Percentiles rank a stretch among this genome's conserved stretches.
phyloP scores from a whole-genome alignment of 1,140 invertebrate genomes.

The Triops cancriformis region DNA sequence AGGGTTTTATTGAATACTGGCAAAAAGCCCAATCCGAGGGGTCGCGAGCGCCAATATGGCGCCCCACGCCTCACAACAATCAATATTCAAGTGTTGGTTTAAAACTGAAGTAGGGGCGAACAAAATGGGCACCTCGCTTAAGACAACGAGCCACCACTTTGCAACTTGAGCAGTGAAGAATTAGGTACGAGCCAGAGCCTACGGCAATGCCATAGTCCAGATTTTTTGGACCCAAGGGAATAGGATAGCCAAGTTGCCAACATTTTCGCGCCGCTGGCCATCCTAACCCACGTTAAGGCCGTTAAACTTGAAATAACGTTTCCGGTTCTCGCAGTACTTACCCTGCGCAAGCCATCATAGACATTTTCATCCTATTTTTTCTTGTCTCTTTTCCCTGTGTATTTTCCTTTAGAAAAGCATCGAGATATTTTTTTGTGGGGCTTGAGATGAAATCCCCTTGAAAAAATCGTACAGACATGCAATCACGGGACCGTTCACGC shows the following conservation, averaged over 20 bases:
- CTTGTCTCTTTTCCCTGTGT: neutral
- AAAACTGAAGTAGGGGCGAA: too few relatives aligned
- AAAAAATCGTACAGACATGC: neutral
- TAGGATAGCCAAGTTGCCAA: neutral
- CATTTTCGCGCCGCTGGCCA: neutral
- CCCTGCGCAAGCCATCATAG: conserved; percentile 12
- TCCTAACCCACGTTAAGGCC: conserved; percentile 6
- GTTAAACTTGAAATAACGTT: conserved; percentile 1
- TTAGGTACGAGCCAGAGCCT: neutral
- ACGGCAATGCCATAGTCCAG: neutral
- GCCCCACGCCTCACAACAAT: neutral
- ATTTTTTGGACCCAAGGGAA: neutral
- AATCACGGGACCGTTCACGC: neutral
- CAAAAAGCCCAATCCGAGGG: neutral
- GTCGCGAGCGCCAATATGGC: neutral
- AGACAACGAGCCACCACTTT: neutral
- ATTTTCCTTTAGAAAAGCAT: neutral
- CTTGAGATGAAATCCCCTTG: neutral
- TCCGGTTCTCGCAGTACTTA: conserved; percentile 11
- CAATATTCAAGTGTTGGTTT: neutral
- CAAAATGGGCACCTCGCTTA: too few relatives aligned
- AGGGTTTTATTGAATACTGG: neutral
- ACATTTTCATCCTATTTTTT: conserved; percentile 12
- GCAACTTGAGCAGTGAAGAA: neutral
- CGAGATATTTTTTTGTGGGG: neutral